Evolutionary conservation across 1,140 invertebrate species (phyloP).

Genomic region (Pygmarrhopalites habei): DNA sequence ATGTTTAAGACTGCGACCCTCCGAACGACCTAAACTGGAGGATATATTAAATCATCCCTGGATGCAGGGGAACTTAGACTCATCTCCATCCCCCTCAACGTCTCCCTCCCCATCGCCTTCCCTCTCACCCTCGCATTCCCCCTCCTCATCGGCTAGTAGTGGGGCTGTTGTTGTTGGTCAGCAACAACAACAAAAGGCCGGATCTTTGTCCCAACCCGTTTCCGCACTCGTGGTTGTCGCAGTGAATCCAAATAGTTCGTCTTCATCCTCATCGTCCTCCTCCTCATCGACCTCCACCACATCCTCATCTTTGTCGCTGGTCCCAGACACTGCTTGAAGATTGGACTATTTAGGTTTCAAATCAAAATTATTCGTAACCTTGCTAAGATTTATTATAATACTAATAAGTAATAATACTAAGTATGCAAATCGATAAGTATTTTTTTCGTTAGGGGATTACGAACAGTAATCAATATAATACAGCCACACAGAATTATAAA

Average conservation of each 20-base stretch:
- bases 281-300: neutral
- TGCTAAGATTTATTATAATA: neutral
- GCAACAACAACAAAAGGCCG: neutral
- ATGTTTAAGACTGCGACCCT: constrained; percentile 52
- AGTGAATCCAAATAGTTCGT: neutral
- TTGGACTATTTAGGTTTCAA: neutral
- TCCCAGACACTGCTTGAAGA: neutral
- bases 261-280: neutral
- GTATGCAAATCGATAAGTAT: neutral
- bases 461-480: neutral
- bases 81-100: constrained; percentile 25
- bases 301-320: neutral
- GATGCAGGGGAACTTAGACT: constrained; percentile 44
- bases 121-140: constrained; percentile 15
- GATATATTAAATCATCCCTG: constrained; percentile 56
- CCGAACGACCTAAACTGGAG: constrained; percentile 50
- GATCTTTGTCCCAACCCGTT: neutral
- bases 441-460: neutral
- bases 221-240: neutral
- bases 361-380: neutral
- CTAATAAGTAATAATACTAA: neutral
- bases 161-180: neutral
- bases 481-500: neutral
- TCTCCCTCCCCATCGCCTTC: constrained; percentile 23
- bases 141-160: constrained; percentile 17